Percentiles rank a stretch among this genome's conserved stretches.
Conservation (phyloP, 2,113 vertebrate species). For the Leuciscus idus region DNA sequence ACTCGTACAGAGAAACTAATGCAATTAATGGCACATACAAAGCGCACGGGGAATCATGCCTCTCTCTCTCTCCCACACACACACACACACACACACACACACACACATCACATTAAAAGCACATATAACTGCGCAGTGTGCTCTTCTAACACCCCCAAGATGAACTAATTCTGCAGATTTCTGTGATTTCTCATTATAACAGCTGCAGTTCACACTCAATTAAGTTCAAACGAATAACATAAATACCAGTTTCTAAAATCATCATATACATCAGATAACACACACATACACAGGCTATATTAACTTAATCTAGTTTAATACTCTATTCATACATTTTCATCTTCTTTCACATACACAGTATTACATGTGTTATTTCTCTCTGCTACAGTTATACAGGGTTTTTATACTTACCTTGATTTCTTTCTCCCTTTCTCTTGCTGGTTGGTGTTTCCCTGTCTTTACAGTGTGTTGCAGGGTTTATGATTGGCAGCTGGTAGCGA, state of each 20-base stretch:
- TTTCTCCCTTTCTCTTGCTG: neutral
- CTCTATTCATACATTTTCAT: neutral
- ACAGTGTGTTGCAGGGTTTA: conserved; percentile 29
- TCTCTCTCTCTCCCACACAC: neutral
- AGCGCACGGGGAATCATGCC: neutral
- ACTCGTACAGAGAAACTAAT: neutral
- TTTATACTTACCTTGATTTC: neutral
- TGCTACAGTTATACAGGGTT: neutral
- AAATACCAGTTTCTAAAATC: neutral
- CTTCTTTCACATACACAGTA: neutral
- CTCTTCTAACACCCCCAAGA: neutral
- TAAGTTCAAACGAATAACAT: no score
- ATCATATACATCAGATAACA: neutral
- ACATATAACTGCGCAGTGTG: conserved; percentile 7
- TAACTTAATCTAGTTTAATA: neutral
- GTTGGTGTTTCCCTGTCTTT: neutral
- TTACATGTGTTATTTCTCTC: neutral
- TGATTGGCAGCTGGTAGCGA: neutral
- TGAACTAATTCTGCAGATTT: neutral
- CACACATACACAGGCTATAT: neutral
- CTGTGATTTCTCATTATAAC: neutral
- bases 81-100: conserved; percentile 27
- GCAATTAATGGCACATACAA: neutral
- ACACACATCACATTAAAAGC: conserved; percentile 7
- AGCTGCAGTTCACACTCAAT: neutral